phyloP scores from a whole-genome alignment of 2,888 invertebrate species.

The Dorcus parallelipipedus region DNA sequence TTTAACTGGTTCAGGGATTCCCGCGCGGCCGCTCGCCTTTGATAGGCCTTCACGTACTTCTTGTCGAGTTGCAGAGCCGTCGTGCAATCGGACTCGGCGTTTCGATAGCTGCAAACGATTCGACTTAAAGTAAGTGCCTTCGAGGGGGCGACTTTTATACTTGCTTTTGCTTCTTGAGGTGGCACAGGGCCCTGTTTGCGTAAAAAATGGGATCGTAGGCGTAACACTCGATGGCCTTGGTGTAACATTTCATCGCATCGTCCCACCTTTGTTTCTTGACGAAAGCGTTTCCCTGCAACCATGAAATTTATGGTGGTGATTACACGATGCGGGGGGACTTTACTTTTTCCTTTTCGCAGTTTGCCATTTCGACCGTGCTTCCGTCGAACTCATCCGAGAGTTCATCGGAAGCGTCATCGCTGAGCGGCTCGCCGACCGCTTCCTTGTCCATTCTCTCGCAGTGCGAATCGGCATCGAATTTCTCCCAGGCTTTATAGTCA shows the following conservation, averaged over 20 bases:
- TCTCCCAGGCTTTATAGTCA: constrained; percentile 74
- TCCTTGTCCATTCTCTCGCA: constrained; percentile 61
- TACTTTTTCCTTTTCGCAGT: constrained; percentile 68
- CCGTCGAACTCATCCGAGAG: constrained; percentile 55
- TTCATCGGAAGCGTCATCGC: constrained; percentile 37
- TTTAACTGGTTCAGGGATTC: constrained; percentile 67
- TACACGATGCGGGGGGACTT: too few species aligned
- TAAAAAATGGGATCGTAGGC: constrained; percentile 75
- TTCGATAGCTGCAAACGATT: constrained; percentile 55
- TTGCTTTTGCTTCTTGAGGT: constrained; percentile 76
- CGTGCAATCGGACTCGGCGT: constrained; percentile 78
- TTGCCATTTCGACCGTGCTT: constrained; percentile 59
- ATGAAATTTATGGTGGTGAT: constrained; percentile 8
- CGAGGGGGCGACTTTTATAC: constrained; percentile 27
- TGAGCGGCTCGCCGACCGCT: constrained; percentile 46
- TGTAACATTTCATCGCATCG: constrained; percentile 83
- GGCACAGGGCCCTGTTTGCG: constrained; percentile 85
- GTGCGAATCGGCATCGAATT: constrained; percentile 72
- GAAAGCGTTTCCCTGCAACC: constrained; percentile 71
- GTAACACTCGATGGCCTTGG: constrained; percentile 80
- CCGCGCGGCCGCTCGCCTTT: constrained; percentile 74
- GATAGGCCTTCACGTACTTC: constrained; percentile 80
- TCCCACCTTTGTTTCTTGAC: constrained; percentile 78
- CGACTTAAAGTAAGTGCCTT: background rate
- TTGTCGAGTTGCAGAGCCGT: constrained; percentile 74